Evolutionary conservation across 2,797 vertebrate species (phyloP).

Genomic region (Rhinoraja longicauda): DNA sequence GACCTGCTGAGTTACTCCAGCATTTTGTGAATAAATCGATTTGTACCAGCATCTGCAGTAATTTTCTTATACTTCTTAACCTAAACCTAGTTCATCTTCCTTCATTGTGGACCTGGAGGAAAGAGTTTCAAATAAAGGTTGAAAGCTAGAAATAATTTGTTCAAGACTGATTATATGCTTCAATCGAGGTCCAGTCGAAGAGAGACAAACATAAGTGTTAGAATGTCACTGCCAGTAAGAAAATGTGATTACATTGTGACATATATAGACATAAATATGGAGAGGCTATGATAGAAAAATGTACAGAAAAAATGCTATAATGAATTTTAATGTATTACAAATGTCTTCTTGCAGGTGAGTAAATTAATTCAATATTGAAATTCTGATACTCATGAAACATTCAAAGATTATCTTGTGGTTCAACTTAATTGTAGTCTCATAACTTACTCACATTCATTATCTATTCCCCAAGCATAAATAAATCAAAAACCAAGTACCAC

Average conservation of each 20-base stretch:
- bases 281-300: neutral
- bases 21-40: no score
- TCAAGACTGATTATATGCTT: neutral
- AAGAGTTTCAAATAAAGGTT: neutral
- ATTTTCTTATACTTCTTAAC: no score
- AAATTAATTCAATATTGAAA: neutral
- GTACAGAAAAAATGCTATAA: neutral
- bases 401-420: slow-evolving; percentile 19
- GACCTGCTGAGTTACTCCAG: no score
- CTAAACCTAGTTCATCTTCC: neutral
- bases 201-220: neutral
- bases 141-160: neutral
- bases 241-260: neutral
- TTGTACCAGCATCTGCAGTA: no score
- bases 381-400: slow-evolving; percentile 11
- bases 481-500: neutral
- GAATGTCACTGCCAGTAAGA: neutral
- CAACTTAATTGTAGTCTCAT: slow-evolving; percentile 30
- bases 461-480: slow-evolving; percentile 2
- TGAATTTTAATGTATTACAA: slow-evolving; percentile 6
- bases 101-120: neutral
- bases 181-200: no score
- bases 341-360: neutral
- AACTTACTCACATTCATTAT: neutral
- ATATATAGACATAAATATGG: neutral